Evolutionary conservation across 2,113 vertebrate genomes (phyloP).

Genomic region (Otis tarda): DNA sequence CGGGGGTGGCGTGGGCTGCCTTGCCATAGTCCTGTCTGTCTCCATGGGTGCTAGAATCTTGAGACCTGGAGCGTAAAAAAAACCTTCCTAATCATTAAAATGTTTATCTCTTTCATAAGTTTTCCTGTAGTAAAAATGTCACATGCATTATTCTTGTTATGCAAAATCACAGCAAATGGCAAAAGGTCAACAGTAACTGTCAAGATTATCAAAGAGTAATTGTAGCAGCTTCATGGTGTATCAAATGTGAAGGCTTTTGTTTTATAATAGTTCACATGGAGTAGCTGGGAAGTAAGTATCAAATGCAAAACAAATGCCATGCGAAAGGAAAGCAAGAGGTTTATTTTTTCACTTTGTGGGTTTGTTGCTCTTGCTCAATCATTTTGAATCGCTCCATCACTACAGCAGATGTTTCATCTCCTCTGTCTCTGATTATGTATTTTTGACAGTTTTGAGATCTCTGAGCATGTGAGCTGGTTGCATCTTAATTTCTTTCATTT

Average conservation of each 20-base stretch:
- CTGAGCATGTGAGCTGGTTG: background rate
- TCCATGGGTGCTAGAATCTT: background rate
- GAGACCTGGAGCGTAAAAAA: background rate
- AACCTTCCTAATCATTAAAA: background rate
- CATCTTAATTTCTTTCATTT: constrained; percentile 20
- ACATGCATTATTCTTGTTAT: constrained; percentile 20
- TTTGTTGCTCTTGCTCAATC: background rate
- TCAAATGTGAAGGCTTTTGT: constrained; percentile 20
- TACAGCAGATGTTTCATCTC: constrained; percentile 21
- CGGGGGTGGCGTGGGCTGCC: background rate
- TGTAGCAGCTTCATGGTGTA: background rate
- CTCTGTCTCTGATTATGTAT: background rate
- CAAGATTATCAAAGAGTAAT: constrained; percentile 17
- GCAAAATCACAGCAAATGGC: background rate
- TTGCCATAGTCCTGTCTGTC: rapidly evolving
- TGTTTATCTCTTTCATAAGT: background rate
- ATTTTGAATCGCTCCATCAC: background rate
- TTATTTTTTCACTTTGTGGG: background rate
- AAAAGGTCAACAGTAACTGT: constrained; percentile 28
- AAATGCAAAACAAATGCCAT: constrained; percentile 14
- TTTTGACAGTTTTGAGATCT: constrained; percentile 8
- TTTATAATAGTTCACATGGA: background rate
- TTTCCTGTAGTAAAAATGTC: constrained; percentile 35
- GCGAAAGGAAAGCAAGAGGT: background rate
- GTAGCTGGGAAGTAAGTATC: constrained; percentile 16